Evolutionary conservation across 2,113 vertebrate species (phyloP).

Genomic region (Actenoides hombroni): DNA sequence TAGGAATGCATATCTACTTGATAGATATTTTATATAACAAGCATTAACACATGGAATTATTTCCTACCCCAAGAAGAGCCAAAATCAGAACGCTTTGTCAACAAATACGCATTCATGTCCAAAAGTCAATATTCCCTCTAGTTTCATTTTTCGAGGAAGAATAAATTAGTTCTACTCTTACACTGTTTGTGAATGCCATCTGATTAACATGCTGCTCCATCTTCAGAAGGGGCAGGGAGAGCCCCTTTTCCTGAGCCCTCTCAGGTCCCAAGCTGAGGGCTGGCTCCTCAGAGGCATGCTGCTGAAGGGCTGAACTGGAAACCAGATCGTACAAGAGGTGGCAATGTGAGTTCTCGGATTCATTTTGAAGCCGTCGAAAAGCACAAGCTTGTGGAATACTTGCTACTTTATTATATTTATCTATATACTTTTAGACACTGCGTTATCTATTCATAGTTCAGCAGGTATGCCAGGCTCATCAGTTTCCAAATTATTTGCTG

Average conservation of each 20-base stretch:
- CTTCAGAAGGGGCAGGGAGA: neutral
- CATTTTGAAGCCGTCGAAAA: neutral
- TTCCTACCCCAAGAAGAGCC: neutral
- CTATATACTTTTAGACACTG: constrained; percentile 46
- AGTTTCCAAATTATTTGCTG: constrained; percentile 73
- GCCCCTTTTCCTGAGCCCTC: neutral
- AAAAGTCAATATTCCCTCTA: neutral
- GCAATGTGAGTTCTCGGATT: neutral
- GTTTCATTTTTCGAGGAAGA: neutral
- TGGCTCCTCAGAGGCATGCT: neutral
- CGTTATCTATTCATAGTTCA: constrained; percentile 70
- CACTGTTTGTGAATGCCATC: neutral
- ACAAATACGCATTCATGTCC: neutral
- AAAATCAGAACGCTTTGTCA: neutral
- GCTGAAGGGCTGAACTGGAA: neutral
- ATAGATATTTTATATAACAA: neutral
- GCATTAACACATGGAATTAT: neutral
- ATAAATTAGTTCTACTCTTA: neutral
- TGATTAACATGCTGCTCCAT: neutral
- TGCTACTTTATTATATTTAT: constrained; percentile 42
- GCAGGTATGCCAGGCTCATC: constrained; percentile 67
- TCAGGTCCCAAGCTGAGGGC: neutral
- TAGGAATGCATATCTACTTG: neutral
- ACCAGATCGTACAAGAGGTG: neutral
- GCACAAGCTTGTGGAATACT: neutral